Evolutionary conservation across 2,888 invertebrate species (phyloP).

Genomic region (Orthosia gracilis): DNA sequence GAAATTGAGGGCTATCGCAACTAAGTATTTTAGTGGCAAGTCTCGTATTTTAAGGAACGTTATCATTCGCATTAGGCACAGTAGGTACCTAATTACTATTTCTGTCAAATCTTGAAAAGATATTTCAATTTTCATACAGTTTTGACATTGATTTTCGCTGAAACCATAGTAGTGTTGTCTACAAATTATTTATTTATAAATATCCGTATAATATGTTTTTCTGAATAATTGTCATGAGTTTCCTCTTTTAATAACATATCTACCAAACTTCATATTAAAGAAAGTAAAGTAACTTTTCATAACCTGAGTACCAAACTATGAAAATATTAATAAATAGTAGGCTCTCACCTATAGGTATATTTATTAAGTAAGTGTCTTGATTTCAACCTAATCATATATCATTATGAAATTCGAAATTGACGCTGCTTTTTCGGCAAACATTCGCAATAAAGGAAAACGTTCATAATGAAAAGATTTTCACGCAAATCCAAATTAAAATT

Average conservation of each 20-base stretch:
- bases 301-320: too few species aligned
- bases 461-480: background rate
- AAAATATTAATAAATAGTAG: too few species aligned
- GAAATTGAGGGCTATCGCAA: background rate
- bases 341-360: too few species aligned
- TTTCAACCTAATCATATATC: too few species aligned
- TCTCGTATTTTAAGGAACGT: background rate
- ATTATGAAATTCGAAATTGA: background rate
- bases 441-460: background rate
- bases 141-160: background rate
- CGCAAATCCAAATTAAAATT: slow-evolving; percentile 1
- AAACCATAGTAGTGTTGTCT: background rate
- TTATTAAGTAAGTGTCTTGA: too few species aligned
- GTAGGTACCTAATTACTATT: too few species aligned
- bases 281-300: too few species aligned
- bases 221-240: background rate
- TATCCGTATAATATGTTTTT: background rate
- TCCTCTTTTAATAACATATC: too few species aligned
- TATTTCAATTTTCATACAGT: background rate
- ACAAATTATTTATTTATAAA: background rate
- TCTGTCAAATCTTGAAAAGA: background rate
- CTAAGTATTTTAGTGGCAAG: background rate
- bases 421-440: background rate
- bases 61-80: too few species aligned
- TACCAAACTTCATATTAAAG: too few species aligned